Evolutionary conservation across 2,888 invertebrate genomes (phyloP).

Genomic region (Watsonalla cultraria): DNA sequence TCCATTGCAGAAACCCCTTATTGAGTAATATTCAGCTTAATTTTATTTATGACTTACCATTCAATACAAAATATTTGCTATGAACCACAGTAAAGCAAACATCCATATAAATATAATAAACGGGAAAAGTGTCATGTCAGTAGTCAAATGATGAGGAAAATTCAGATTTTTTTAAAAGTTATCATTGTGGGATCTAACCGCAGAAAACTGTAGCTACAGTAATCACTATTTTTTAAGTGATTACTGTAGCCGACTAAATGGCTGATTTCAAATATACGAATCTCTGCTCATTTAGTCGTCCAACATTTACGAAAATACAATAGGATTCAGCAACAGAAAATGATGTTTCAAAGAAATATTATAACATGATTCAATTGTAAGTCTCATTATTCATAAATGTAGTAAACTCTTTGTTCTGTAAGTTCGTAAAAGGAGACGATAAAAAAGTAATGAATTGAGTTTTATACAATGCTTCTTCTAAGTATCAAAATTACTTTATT

Average conservation of each 20-base stretch:
- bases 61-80: conserved; percentile 15
- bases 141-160: too few species aligned
- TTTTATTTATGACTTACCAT: conserved; percentile 35
- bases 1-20: conserved; percentile 37
- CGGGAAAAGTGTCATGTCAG: background rate
- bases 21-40: conserved; percentile 39
- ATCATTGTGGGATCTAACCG: too few species aligned
- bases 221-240: too few species aligned
- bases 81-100: conserved; percentile 9
- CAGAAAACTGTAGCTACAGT: too few species aligned
- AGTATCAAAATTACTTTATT: too few species aligned
- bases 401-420: background rate
- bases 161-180: background rate
- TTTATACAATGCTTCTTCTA: too few species aligned
- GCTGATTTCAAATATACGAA: background rate
- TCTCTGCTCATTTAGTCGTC: background rate
- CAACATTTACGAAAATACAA: background rate
- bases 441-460: background rate
- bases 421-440: background rate
- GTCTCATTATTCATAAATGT: background rate
- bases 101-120: background rate
- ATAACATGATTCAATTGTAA: background rate
- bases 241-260: too few species aligned
- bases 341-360: background rate
- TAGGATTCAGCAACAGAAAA: background rate